Evolutionary conservation across 2,888 invertebrate species (phyloP).

Genomic region (Cephus nigrinus): DNA sequence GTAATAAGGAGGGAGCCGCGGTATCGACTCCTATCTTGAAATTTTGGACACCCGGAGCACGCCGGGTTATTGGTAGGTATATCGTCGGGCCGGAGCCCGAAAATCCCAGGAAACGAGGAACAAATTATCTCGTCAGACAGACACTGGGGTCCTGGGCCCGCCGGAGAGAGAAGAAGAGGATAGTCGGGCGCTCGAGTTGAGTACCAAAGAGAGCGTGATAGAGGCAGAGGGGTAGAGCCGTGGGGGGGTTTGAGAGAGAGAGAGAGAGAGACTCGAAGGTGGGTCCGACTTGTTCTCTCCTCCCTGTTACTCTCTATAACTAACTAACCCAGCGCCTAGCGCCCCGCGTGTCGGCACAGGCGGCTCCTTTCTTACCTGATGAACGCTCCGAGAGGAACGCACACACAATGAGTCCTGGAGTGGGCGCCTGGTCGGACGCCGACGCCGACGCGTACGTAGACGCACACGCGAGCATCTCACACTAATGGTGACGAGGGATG

Average conservation of each 20-base stretch:
- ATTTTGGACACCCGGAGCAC: constrained; percentile 31
- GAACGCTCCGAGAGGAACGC: constrained; percentile 26
- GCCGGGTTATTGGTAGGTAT: constrained; percentile 20
- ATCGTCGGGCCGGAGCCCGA: constrained; percentile 19
- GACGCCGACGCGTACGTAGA: constrained; percentile 26
- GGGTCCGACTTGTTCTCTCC: constrained; percentile 17
- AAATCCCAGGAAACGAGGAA: constrained; percentile 64
- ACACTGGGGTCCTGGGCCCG: constrained; percentile 41
- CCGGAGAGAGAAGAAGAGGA: constrained; percentile 30
- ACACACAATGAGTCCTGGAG: constrained; percentile 22
- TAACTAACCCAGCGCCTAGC: constrained; percentile 60
- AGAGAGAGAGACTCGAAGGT: constrained; percentile 12
- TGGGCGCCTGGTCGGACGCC: constrained; percentile 13
- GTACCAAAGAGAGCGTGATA: background rate
- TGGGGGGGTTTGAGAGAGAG: constrained; percentile 3
- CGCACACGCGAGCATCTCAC: constrained; percentile 38
- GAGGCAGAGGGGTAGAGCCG: background rate
- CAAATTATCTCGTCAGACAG: constrained; percentile 65
- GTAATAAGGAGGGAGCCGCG: constrained; percentile 36
- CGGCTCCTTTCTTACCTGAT: constrained; percentile 66
- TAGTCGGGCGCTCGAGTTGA: background rate
- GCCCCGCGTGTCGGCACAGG: constrained; percentile 65
- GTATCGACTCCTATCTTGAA: constrained; percentile 33
- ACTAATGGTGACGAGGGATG: constrained; percentile 40
- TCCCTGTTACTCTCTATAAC: constrained; percentile 36